Conservation (phyloP, 2,888 invertebrate genomes). For the Brachypalpus laphriformis region DNA sequence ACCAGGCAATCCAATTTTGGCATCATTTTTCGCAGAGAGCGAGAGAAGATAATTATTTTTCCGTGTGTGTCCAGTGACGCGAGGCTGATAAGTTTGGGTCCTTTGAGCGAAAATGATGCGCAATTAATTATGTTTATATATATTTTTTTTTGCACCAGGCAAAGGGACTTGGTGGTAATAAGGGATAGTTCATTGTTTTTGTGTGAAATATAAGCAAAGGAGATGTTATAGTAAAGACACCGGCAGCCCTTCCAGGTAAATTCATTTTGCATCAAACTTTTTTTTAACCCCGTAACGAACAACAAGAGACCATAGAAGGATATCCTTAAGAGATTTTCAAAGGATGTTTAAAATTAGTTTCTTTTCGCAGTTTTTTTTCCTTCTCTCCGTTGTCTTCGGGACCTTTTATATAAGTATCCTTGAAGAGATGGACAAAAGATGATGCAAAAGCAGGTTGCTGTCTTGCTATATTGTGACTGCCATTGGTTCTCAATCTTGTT, state of each 20-base stretch:
- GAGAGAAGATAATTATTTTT: slow-evolving; percentile 41
- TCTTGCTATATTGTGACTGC: neutral
- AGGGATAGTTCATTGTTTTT: neutral
- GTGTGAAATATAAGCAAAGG: neutral
- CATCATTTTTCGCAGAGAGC: neutral
- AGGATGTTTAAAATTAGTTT: slow-evolving; percentile 43
- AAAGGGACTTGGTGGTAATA: neutral
- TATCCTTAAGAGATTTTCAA: slow-evolving; percentile 1
- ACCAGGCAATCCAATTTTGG: slow-evolving; percentile 2
- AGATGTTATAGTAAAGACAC: neutral
- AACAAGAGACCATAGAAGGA: neutral
- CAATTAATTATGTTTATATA: slow-evolving; percentile 14
- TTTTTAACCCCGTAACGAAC: neutral
- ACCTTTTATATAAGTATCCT: neutral
- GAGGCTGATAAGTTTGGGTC: neutral
- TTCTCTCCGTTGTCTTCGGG: neutral
- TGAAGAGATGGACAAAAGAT: slow-evolving; percentile 20
- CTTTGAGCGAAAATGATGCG: neutral
- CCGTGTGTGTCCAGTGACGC: slow-evolving; percentile 1
- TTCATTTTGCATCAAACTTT: neutral
- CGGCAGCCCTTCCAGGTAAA: neutral
- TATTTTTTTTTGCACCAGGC: neutral
- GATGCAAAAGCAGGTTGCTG: neutral
- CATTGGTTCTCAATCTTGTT: neutral
- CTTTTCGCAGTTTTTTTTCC: neutral